A percentile compares a stretch with the other conserved stretches of the same genome.
phyloP scores from a whole-genome alignment of 2,888 invertebrate genomes.

The Lordiphosa fenestrarum region DNA sequence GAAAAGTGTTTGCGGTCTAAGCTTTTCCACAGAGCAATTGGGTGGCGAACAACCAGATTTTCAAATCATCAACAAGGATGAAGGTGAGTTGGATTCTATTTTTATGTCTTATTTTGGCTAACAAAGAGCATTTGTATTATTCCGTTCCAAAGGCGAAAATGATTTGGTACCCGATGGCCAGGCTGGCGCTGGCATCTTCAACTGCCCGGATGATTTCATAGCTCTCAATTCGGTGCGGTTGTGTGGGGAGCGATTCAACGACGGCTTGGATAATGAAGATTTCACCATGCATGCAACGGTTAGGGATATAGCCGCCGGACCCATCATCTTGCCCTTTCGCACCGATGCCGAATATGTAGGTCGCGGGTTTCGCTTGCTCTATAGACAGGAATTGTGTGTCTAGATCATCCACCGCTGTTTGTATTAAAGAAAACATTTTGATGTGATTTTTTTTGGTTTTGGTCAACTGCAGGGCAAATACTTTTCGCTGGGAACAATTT shows the following conservation, averaged over 20 bases:
- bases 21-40: conserved; percentile 81
- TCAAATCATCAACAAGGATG: conserved; percentile 86
- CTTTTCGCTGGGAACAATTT: conserved; percentile 59
- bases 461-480: conserved; percentile 53
- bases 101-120: neutral
- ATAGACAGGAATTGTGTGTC: conserved; percentile 85
- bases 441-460: neutral
- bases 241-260: conserved; percentile 88
- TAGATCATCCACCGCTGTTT: conserved; percentile 45
- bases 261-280: conserved; percentile 82
- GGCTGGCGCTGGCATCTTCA: conserved; percentile 88
- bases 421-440: conserved; percentile 33
- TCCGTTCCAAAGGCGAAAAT: conserved; percentile 81
- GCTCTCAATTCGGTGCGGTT: conserved; percentile 86
- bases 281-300: conserved; percentile 86
- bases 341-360: conserved; percentile 85
- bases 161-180: conserved; percentile 85
- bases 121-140: conserved; percentile 1
- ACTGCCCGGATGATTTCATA: conserved; percentile 89
- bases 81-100: conserved; percentile 80
- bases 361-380: conserved; percentile 86
- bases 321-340: conserved; percentile 86
- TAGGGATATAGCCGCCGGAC: conserved; percentile 86
- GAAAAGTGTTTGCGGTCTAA: conserved; percentile 84
- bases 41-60: conserved; percentile 83